Evolutionary conservation across 2,888 invertebrate species (phyloP), one percentile per base, ranked within the genome.

Genomic region (Spilosoma lubricipeda): DNA sequence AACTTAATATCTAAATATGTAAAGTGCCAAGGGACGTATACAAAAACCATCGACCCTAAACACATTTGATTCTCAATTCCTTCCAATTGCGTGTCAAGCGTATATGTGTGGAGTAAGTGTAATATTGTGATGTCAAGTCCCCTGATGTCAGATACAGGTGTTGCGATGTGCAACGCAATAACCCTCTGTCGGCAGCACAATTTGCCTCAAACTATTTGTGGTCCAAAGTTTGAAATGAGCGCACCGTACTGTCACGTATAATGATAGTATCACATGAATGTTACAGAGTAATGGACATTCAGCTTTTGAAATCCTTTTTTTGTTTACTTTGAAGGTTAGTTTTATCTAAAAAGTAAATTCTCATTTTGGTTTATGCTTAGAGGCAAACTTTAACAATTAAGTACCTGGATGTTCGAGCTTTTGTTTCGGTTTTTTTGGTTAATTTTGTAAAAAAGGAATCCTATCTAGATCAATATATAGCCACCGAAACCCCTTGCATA

Each of bases 61-160:
- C n/a, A n/a, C n/a, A 59, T 36, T 56, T 36, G 63, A 64, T 30
- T 42, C 83, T 82, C 80, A 82, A 82, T 81, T 78, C 33, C n/a
- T 36, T 72, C 75, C 73, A 75, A 77, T 74, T 64, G 7, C n/a
- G n/a, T 27, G 79, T 77, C 82, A 77, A 79, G 79, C 75, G 79
- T 77, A 77, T 78, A 76, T 85, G 85, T 87, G 86, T 86, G 87
- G 88, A 88, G 87, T 89, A 86, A 86, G 82, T 84, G 88, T 89
- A 89, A 91, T 89, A 91, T 87, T 87, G 88, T 88, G 83, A 85
- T 83, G 87, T 87, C 83, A 84, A 80, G 82, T 81, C 73, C 83
- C 86, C 83, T 82, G 82, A 85, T 89, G 94, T 93, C 92, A 90
- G 86, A 89, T 89, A 88, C 94, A 93, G 93, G 91, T 93, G 93